These are phyloP conservation scores for Eucidaris tribuloides DNA, from an alignment of 35 echinoderm and acorn worm species.

Conservation along the genomic window DNA sequence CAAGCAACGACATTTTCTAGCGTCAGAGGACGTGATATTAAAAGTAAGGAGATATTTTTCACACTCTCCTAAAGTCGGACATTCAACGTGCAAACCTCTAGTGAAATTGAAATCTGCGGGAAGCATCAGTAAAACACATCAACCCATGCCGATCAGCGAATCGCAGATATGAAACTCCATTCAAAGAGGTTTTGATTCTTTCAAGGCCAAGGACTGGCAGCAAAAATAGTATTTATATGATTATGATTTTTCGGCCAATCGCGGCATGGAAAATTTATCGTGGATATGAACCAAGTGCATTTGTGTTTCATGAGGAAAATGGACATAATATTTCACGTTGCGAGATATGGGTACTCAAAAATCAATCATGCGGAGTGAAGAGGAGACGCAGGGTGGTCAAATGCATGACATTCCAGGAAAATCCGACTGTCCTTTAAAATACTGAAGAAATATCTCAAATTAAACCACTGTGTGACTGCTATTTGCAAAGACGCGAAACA, in stretches of 20 bases:
- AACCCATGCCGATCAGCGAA: background rate
- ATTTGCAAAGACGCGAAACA: conserved; percentile 46
- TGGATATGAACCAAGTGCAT: background rate
- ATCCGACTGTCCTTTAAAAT: conserved; percentile 27
- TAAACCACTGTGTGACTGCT: background rate
- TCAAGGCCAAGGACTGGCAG: background rate
- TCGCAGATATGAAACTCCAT: conserved; percentile 28
- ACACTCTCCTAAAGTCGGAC: background rate
- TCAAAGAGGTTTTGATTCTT: background rate
- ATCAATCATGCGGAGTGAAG: conserved; percentile 8
- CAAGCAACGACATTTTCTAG: conserved; percentile 13
- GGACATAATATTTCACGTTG: background rate
- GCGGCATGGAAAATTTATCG: conserved; percentile 7
- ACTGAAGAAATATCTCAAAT: conserved; percentile 21
- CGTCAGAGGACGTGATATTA: background rate
- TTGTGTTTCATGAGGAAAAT: conserved; percentile 6
- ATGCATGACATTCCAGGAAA: conserved; percentile 20
- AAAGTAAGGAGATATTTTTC: background rate
- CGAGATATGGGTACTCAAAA: conserved; percentile 21
- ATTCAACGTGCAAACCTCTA: background rate
- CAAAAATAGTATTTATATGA: conserved; percentile 20
- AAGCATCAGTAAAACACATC: background rate
- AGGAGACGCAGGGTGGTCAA: background rate
- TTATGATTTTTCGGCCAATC: background rate
- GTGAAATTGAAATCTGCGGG: background rate